Percentiles rank a stretch among this genome's conserved stretches.
Evolutionary conservation across 2,888 invertebrate genomes (phyloP).

Genomic region (Cheilosia vulpina): DNA sequence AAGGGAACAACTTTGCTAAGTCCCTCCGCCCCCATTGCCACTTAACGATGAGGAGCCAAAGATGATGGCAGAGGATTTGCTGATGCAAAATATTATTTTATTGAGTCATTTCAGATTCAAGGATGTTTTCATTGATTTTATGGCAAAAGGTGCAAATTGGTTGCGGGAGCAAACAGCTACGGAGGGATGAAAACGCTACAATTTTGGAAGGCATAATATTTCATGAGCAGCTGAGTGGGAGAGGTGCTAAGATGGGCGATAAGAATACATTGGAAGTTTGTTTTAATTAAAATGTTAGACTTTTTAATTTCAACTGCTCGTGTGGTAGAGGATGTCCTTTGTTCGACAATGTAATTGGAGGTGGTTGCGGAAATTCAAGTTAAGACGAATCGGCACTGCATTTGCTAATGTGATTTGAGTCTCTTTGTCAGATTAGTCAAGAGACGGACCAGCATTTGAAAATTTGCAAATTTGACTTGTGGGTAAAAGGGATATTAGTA

Average conservation of each 20-base stretch:
- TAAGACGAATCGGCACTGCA: too few species aligned
- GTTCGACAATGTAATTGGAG: not conserved
- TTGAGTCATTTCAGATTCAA: conserved; percentile 68
- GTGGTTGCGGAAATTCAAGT: too few species aligned
- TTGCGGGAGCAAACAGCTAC: conserved; percentile 25
- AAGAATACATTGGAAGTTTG: not conserved
- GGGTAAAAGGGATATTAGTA: too few species aligned
- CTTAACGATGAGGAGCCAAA: conserved; percentile 62
- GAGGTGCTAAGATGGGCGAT: not conserved
- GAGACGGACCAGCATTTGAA: too few species aligned
- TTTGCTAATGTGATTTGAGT: too few species aligned
- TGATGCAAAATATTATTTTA: conserved; percentile 74
- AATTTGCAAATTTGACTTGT: too few species aligned
- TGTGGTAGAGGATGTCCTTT: not conserved
- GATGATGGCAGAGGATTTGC: conserved; percentile 49
- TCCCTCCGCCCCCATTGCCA: conserved; percentile 50
- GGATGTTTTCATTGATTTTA: conserved; percentile 70
- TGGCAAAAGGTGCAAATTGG: conserved; percentile 70
- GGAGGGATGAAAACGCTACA: conserved; percentile 25
- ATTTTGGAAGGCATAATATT: conserved; percentile 11
- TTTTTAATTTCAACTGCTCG: not conserved
- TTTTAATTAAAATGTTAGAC: conserved; percentile 10
- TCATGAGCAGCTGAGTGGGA: not conserved
- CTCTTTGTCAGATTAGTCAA: too few species aligned
- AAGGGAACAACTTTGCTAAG: conserved; percentile 53